Percentiles rank a stretch among this genome's conserved stretches.
These are phyloP conservation scores for Lochmaea crataegi DNA, from an alignment of 2,888 invertebrate genomes.

Conservation along the genomic window DNA sequence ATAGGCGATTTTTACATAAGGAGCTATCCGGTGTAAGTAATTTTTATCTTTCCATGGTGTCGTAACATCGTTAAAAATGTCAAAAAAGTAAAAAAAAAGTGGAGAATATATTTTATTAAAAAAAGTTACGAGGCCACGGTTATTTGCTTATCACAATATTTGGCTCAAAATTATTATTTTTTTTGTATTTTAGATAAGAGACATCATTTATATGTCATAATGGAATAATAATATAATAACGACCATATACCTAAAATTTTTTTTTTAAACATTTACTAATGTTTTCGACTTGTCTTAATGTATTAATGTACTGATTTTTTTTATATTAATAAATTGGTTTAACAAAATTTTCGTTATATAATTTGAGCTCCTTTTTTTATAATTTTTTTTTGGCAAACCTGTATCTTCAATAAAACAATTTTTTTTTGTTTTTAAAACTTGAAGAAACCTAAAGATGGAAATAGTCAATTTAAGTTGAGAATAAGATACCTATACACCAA, in stretches of 20 bases:
- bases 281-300: neutral
- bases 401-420: constrained; percentile 22
- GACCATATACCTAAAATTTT: neutral
- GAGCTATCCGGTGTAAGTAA: constrained; percentile 50
- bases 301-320: constrained; percentile 18
- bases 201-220: constrained; percentile 33
- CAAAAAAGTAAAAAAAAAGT: constrained; percentile 5
- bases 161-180: constrained; percentile 22
- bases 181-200: constrained; percentile 36
- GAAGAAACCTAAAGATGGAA: no score
- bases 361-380: constrained; percentile 15
- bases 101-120: neutral
- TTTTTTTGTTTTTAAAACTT: no score
- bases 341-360: constrained; percentile 15
- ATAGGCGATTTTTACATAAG: constrained; percentile 50
- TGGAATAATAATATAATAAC: neutral
- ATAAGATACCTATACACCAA: no score
- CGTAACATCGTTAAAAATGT: neutral
- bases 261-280: constrained; percentile 13
- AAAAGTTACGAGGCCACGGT: neutral
- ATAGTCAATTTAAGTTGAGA: no score
- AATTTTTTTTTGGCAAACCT: constrained; percentile 14
- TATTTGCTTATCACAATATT: neutral
- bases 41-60: constrained; percentile 27
- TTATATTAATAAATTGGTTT: constrained; percentile 29